Base-by-base conservation (phyloP, 2,113 vertebrate species). In the Nibea coibor region DNA sequence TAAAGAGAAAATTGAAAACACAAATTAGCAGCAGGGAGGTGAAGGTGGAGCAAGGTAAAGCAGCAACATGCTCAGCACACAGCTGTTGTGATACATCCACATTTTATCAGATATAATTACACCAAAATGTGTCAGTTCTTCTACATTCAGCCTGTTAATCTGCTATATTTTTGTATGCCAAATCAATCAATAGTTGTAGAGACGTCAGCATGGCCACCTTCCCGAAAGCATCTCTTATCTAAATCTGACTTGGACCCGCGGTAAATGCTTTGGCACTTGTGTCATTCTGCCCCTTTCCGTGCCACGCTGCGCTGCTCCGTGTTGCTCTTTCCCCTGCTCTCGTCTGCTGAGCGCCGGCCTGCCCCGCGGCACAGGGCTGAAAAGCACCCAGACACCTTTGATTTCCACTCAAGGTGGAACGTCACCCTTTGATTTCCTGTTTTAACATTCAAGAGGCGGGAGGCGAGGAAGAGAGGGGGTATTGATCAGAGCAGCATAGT, bases 381-480 rank as follows among this genome's bases (percentile, higher is more conserved):
- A 89, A 92, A 91, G 93, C 95, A 91, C 84, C 96, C 95, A 95
- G 96, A 96, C 96, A 95, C 95, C 95, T 98, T 97, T 99, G 96
- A 98, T 98, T 98, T 97, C 94, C 95, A 96, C 96, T 98, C 95
- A 96, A 97, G 95, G 96, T 97, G 51, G 95, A 97, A 95, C 95
- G 94, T 95, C 96, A 95, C 95, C 92, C 96, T 99, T 98, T 98
- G 96, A 98, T 97, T 98, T 97, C 91, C 94, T 94, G 94, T 93
- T 97, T 95, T 93, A 94, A 94, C 93, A 95, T 95, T 95, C 93
- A 93, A 95, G 94, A 94, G 94, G 92, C 91, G 85, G 89, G 92
- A 90, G 90, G 93, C 94, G 89, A 96, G 96, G 96, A 95, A 95
- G 95, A 97, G 97, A 96, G 94, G 96, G 31, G 93, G 94, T 94